Evolutionary conservation across 1,140 invertebrate species (phyloP), one percentile per base, ranked within the genome.

Genomic region (Callitettix versicolor): DNA sequence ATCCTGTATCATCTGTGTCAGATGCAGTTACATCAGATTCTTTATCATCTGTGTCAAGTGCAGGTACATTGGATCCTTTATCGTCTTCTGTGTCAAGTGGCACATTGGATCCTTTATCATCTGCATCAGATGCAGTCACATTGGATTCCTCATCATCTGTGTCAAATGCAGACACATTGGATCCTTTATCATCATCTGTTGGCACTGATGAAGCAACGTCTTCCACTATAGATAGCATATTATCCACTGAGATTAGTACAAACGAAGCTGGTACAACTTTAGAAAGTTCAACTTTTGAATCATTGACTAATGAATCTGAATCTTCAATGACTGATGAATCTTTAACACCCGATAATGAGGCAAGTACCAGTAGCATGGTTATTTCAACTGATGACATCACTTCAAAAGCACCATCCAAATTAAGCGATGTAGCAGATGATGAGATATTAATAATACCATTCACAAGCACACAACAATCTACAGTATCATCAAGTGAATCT

Each of bases 401-500:
- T 9, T 30, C 44, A 21, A 52, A 15, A 38, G 40, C 5, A 41
- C 14, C 12, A 21, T 41, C 51, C 14, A 17, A 20, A 17, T 30
- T 18, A 30, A 22, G 17, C 2, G 26, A 15, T 11, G 12, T 36
- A 3, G 6, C 36, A 18, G 40, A 18, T 53, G 51, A 36, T 3
- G 34, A 33, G 20, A 20, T 22, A 9, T 33, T 22, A 3, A 20
- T 5, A 18, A 14, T 26, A 15, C 3, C 12, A 33, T 15, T 38
- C 7, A n/a, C 14, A 24, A 33, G 12, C 50, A 46, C 24, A 36
- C 51, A 34, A 47, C 30, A 17, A 48, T 44, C 55, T 15, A 58
- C 61, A 15, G 64, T 63, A 17, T 40, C 26, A 64, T 15, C 47
- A 49, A 42, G 30, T 38, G 36, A 21, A 21, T 17, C 53, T 15